Percentiles rank a stretch among this genome's conserved stretches.
These are phyloP conservation scores for Gadopsis bispinosus DNA, from an alignment of 2,797 vertebrate species.

Conservation along the genomic window DNA sequence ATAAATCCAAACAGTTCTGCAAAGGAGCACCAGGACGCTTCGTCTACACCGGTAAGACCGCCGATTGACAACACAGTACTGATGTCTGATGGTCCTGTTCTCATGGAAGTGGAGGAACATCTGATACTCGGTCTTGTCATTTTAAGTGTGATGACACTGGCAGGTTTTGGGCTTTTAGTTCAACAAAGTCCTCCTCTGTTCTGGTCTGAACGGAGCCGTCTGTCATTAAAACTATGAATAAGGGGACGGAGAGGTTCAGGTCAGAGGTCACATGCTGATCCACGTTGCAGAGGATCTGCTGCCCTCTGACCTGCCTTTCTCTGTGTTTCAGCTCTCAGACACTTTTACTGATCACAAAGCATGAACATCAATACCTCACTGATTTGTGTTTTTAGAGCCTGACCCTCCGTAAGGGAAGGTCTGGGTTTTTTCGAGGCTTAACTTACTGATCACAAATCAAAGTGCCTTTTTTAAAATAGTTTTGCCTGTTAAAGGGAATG, in stretches of 20 bases:
- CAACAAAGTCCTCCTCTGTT: too few relatives aligned
- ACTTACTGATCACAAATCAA: not conserved
- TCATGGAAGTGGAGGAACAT: too few relatives aligned
- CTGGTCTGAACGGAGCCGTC: too few relatives aligned
- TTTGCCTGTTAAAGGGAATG: not conserved
- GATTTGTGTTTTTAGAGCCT: not conserved
- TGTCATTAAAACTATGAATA: too few relatives aligned
- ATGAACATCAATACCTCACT: not conserved
- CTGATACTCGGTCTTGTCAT: not conserved
- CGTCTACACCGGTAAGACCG: conserved; percentile 91
- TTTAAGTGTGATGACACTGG: not conserved
- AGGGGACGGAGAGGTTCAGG: too few relatives aligned
- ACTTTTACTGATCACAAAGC: not conserved
- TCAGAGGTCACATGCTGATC: too few relatives aligned
- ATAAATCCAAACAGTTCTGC: conserved; percentile 98
- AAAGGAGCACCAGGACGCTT: conserved; percentile 94
- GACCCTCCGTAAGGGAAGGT: not conserved
- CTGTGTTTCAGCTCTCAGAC: not conserved
- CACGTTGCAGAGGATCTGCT: too few relatives aligned
- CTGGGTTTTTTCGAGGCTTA: not conserved
- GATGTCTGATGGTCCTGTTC: not conserved
- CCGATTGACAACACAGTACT: rapidly evolving
- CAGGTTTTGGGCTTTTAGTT: too few relatives aligned
- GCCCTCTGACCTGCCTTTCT: too few relatives aligned
- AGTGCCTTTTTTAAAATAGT: not conserved